phyloP scores from a whole-genome alignment of 2,113 vertebrate species.

The Chamaea fasciata region DNA sequence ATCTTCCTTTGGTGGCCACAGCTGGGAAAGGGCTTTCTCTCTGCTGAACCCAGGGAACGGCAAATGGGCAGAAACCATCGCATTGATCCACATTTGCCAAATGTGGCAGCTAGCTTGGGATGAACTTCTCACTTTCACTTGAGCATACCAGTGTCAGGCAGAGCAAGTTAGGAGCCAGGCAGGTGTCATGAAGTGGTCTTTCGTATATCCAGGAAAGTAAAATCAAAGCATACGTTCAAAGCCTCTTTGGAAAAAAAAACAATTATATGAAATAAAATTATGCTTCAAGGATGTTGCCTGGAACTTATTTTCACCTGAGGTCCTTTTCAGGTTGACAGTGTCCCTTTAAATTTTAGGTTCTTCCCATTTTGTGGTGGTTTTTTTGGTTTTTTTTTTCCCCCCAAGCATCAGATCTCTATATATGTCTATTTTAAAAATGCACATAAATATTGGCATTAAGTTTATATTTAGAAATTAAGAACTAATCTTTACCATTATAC shows the following conservation, averaged over 20 bases:
- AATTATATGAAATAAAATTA: not conserved
- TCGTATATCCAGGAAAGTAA: not conserved
- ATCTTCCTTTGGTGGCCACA: not conserved
- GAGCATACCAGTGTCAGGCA: not conserved
- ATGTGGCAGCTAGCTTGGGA: not conserved
- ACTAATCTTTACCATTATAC: conserved; percentile 62
- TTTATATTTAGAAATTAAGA: conserved; percentile 37
- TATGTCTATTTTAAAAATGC: conserved; percentile 43
- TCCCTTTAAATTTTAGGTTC: not conserved
- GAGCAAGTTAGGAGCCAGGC: conserved; percentile 18
- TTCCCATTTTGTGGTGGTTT: not conserved
- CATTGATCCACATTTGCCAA: not conserved
- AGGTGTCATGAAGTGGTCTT: not conserved
- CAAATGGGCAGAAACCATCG: not conserved
- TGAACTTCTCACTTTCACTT: not conserved
- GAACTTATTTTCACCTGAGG: not conserved
- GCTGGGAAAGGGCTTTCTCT: not conserved
- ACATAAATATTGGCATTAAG: not conserved
- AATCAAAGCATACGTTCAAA: not conserved
- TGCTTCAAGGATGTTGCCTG: conserved; percentile 2
- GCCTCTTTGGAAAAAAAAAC: not conserved
- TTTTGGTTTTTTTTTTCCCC: not conserved
- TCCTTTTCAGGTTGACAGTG: not conserved
- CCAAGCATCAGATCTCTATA: not conserved
- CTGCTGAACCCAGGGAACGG: not conserved